Percentiles rank a stretch among this genome's conserved stretches.
Evolutionary conservation across 2,797 vertebrate species (phyloP).

Genomic region (Salarias fasciatus): DNA sequence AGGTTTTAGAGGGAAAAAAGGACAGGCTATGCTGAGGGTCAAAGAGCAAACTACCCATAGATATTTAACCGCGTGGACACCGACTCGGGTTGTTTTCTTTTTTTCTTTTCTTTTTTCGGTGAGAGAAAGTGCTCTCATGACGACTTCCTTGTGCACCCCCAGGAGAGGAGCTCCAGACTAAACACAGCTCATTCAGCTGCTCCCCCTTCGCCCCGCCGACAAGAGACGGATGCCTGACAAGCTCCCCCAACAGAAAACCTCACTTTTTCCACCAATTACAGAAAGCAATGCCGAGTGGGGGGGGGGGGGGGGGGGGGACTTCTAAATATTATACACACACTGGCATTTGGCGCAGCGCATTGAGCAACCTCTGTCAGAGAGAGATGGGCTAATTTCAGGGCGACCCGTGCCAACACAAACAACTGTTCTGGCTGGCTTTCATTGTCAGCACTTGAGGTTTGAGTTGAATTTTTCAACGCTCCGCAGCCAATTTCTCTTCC

Average conservation of each 20-base stretch:
- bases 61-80: conserved; percentile 49
- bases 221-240: conserved; percentile 93
- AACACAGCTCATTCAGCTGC: conserved; percentile 93
- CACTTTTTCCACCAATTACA: conserved; percentile 91
- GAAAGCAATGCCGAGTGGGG: conserved; percentile 69
- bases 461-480: conserved; percentile 70
- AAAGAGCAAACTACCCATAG: conserved; percentile 35
- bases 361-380: conserved; percentile 85
- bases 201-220: conserved; percentile 81
- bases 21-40: conserved; percentile 20
- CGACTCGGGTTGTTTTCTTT: conserved; percentile 19
- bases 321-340: conserved; percentile 87
- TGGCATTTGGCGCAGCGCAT: conserved; percentile 77
- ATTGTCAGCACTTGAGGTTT: conserved; percentile 87
- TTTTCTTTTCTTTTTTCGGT: too few relatives aligned
- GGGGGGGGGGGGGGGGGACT: conserved; percentile 73
- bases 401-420: conserved; percentile 89
- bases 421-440: conserved; percentile 88
- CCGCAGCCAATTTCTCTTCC: conserved; percentile 77
- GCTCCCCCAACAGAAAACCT: conserved; percentile 87
- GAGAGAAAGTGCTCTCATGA: conserved; percentile 72
- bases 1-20: conserved; percentile 30
- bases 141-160: conserved; percentile 90
- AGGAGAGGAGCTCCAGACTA: conserved; percentile 92
- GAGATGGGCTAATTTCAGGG: conserved; percentile 89